phyloP scores from a whole-genome alignment of 2,888 invertebrate species.

The Phymatocera aterrima region DNA sequence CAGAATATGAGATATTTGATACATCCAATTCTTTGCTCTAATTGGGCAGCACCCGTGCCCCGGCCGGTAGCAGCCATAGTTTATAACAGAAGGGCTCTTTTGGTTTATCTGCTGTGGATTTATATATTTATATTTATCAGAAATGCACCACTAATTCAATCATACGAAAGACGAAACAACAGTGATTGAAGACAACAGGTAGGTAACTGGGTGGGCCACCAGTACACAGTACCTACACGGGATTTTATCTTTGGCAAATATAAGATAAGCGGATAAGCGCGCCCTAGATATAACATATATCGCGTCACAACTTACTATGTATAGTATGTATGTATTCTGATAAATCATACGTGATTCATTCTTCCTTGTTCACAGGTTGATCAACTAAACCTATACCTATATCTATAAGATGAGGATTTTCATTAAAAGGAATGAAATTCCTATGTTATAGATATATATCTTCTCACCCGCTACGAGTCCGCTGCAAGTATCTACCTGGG shows the following conservation, averaged over 20 bases:
- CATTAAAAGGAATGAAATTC: neutral
- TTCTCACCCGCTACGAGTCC: neutral
- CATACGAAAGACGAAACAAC: conserved; percentile 18
- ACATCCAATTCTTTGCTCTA: conserved; percentile 87
- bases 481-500: neutral
- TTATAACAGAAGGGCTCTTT: conserved; percentile 2
- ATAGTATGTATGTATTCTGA: too few species aligned
- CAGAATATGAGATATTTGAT: conserved; percentile 90
- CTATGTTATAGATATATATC: neutral
- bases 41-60: conserved; percentile 77
- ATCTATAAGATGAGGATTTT: neutral
- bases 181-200: conserved; percentile 51
- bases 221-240: too few species aligned
- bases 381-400: too few species aligned
- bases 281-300: conserved; percentile 66
- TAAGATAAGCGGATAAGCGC: conserved; percentile 70
- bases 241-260: conserved; percentile 69
- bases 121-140: neutral
- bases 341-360: conserved; percentile 53
- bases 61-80: conserved; percentile 65
- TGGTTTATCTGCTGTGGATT: too few species aligned
- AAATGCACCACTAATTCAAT: conserved; percentile 42
- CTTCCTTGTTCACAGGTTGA: conserved; percentile 32
- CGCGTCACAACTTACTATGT: conserved; percentile 43
- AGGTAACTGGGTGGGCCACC: conserved; percentile 53